Evolutionary conservation across 1,140 invertebrate species (phyloP).

Genomic region (Monomorium pharaonis): DNA sequence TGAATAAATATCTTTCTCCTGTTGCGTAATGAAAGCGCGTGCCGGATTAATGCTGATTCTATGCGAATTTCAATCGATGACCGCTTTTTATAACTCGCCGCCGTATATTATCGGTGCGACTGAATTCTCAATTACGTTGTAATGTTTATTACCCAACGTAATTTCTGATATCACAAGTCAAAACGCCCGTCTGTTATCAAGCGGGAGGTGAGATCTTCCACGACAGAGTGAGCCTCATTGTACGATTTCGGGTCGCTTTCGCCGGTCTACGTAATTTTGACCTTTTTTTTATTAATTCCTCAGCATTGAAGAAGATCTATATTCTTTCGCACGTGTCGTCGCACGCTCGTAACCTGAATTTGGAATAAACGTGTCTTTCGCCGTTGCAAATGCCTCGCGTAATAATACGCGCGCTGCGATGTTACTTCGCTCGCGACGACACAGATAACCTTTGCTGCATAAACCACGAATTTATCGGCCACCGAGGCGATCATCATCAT

Average conservation of each 20-base stretch:
- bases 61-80: constrained; percentile 2
- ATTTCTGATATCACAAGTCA: not conserved
- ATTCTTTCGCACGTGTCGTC: not conserved
- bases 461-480: constrained; percentile 66
- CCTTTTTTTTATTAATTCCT: not conserved
- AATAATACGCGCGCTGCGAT: constrained; percentile 17
- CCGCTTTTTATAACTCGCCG: not conserved
- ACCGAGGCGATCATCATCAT: constrained; percentile 28
- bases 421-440: constrained; percentile 55
- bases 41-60: not conserved
- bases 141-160: too few species aligned
- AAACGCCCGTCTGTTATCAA: too few species aligned
- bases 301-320: not conserved
- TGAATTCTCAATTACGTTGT: not conserved
- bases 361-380: constrained; percentile 24
- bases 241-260: not conserved
- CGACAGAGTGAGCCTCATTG: not conserved
- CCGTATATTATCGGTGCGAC: not conserved
- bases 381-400: not conserved
- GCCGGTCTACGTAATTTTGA: not conserved
- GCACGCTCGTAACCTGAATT: constrained; percentile 25
- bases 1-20: not conserved
- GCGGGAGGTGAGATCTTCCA: not conserved
- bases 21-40: constrained; percentile 26
- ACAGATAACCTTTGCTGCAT: constrained; percentile 64